A percentile compares a stretch with the other conserved stretches of the same genome.
Conservation (phyloP, 2,113 vertebrate genomes). For the Trichomycterus rosablanca region DNA sequence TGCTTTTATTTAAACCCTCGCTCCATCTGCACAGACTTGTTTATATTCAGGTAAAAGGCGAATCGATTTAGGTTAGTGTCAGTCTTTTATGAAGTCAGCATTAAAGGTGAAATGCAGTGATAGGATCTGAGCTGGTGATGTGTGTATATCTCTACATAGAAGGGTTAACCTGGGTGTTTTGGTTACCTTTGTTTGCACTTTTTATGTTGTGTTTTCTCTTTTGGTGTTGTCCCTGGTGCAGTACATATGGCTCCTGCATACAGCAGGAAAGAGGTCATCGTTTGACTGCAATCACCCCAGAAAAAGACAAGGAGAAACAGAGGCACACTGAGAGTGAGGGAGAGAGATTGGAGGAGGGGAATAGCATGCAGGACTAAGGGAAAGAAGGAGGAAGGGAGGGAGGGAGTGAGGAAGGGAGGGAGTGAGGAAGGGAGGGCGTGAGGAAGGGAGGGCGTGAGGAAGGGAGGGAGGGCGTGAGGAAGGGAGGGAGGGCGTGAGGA, state of each 20-base stretch:
- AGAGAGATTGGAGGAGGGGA: constrained; percentile 5
- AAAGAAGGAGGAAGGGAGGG: background rate
- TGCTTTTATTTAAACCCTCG: constrained; percentile 51
- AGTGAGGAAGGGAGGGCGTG: constrained; percentile 1
- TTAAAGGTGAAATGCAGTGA: too few relatives aligned
- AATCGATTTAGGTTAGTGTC: background rate
- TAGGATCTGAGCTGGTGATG: too few relatives aligned
- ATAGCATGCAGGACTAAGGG: constrained; percentile 11
- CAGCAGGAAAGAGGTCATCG: background rate
- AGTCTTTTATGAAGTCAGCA: constrained; percentile 14
- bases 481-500: too few relatives aligned
- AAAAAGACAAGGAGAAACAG: constrained; percentile 16
- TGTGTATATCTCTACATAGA: too few relatives aligned
- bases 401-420: background rate
- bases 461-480: too few relatives aligned
- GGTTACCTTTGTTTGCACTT: background rate
- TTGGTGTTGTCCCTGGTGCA: constrained; percentile 20
- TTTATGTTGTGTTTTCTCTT: constrained; percentile 13
- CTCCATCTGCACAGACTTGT: background rate
- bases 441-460: background rate
- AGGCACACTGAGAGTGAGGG: background rate
- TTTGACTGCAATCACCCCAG: constrained; percentile 22
- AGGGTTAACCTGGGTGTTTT: background rate
- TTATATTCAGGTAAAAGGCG: constrained; percentile 1
- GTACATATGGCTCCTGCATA: constrained; percentile 11